Conservation (phyloP, 2,113 vertebrate species). For the Aythya baeri region DNA sequence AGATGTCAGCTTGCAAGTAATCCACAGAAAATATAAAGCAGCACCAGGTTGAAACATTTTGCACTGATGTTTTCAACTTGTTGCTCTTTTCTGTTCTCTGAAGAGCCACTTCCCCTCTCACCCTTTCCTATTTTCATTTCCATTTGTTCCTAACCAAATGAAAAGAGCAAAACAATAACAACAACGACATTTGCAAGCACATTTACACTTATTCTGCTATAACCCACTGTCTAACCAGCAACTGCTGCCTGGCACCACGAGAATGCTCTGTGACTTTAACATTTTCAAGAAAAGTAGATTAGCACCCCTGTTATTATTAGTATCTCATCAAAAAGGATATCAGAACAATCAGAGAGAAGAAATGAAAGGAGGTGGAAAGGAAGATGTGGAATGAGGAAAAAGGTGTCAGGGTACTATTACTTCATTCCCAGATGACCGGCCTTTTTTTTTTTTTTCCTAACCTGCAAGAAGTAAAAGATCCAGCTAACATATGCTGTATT, state of each 20-base stretch:
- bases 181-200: background rate
- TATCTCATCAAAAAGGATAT: background rate
- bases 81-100: background rate
- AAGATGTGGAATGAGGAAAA: background rate
- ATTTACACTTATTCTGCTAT: background rate
- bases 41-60: background rate
- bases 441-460: background rate
- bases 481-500: background rate
- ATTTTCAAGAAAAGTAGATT: background rate
- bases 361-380: background rate
- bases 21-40: accelerated
- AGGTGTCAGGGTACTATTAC: background rate
- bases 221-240: background rate
- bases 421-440: background rate
- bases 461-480: background rate
- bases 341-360: background rate
- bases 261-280: background rate
- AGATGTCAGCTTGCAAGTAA: background rate
- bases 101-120: background rate
- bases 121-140: accelerated
- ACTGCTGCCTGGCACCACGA: background rate
- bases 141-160: background rate
- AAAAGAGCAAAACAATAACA: background rate
- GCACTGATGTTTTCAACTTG: background rate
- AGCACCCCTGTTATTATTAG: background rate